Percentiles rank a stretch among this genome's conserved stretches.
phyloP scores from a whole-genome alignment of 2,888 invertebrate species.

The Scrobipalpa costella region DNA sequence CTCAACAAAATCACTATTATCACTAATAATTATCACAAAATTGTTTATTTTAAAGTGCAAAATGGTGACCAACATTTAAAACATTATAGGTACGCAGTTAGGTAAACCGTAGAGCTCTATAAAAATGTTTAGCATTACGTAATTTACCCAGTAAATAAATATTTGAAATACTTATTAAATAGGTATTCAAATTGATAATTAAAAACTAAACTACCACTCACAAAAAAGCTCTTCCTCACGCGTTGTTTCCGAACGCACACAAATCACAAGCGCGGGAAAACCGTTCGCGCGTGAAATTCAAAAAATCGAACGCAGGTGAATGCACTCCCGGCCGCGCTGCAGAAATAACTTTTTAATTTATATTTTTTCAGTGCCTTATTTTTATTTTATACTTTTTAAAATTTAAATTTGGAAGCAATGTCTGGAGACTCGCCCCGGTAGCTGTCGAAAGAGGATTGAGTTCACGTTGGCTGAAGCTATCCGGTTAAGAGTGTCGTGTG shows the following conservation, averaged over 20 bases:
- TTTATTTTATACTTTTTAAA: constrained; percentile 40
- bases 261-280: constrained; percentile 48
- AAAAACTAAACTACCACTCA: constrained; percentile 47
- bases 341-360: constrained; percentile 38
- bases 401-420: constrained; percentile 52
- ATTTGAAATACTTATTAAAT: neutral
- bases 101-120: too few relatives aligned
- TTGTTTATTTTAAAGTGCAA: too few relatives aligned
- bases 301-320: constrained; percentile 49
- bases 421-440: constrained; percentile 70
- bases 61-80: too few relatives aligned
- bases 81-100: too few relatives aligned
- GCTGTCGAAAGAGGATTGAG: constrained; percentile 74
- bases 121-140: too few relatives aligned
- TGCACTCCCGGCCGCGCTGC: constrained; percentile 38
- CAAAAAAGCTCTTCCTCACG: constrained; percentile 50
- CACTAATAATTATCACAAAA: too few relatives aligned
- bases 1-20: too few relatives aligned
- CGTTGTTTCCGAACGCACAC: constrained; percentile 49
- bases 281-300: constrained; percentile 56
- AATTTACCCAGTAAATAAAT: neutral
- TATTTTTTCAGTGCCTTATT: constrained; percentile 18
- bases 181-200: neutral
- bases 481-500: constrained; percentile 62
- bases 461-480: constrained; percentile 65